These are phyloP conservation scores for Mesocricetus auratus DNA, from an alignment of 2,113 vertebrate genomes.

Conservation along the genomic window DNA sequence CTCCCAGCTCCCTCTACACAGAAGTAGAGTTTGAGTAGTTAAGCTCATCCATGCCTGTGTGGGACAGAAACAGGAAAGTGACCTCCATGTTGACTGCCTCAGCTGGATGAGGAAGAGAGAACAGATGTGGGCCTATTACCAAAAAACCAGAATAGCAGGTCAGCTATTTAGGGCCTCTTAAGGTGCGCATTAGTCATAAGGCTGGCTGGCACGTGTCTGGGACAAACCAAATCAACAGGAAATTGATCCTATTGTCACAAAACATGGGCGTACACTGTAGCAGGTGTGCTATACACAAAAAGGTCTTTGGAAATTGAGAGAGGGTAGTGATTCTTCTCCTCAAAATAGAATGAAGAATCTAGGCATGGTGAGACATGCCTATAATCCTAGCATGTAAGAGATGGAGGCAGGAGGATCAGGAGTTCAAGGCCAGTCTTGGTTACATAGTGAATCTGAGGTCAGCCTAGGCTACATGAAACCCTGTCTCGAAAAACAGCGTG, in stretches of 20 bases:
- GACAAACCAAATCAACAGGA: conserved; percentile 73
- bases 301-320: background rate
- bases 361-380: background rate
- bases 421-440: background rate
- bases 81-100: background rate
- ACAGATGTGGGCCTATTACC: conserved; percentile 55
- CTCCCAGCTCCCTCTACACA: background rate
- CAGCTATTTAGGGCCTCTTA: conserved; percentile 36
- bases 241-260: background rate
- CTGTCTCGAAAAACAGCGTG: background rate
- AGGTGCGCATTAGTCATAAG: conserved; percentile 70
- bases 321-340: background rate
- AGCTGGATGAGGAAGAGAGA: conserved; percentile 66
- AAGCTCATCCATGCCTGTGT: background rate
- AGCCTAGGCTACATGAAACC: background rate
- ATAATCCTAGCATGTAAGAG: background rate
- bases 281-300: background rate
- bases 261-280: background rate
- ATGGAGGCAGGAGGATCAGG: background rate
- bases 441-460: background rate
- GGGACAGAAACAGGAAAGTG: conserved; percentile 23
- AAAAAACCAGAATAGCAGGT: conserved; percentile 74
- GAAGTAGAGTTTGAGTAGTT: background rate
- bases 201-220: conserved; percentile 25
- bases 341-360: background rate